Conservation (phyloP, 2,797 vertebrate species). For the Megaceryle alcyon region DNA sequence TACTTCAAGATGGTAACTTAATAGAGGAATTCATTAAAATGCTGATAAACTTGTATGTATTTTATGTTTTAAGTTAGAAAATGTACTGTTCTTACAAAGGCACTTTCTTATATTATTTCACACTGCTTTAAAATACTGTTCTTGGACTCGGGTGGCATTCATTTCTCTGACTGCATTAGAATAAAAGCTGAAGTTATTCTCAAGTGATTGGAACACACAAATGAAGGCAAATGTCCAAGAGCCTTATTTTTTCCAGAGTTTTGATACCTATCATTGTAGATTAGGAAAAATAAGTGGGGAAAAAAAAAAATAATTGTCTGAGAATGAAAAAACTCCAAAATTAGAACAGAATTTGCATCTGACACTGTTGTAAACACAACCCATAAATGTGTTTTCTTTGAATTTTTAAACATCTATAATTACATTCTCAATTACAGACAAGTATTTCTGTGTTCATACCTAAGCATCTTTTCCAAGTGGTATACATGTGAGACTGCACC, state of each 20-base stretch:
- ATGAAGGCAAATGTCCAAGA: not conserved
- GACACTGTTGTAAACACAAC: not conserved
- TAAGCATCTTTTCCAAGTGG: not conserved
- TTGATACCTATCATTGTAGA: not conserved
- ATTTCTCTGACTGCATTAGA: not conserved
- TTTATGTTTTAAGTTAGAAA: not conserved
- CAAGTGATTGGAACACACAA: not conserved
- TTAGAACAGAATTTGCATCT: not conserved
- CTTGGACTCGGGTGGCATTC: not conserved
- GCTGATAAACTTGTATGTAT: not conserved
- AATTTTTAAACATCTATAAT: not conserved
- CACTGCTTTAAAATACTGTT: not conserved
- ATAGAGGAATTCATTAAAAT: conserved; percentile 4
- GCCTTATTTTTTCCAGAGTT: not conserved
- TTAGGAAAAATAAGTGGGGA: not conserved
- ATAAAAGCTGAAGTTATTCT: not conserved
- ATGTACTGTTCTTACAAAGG: not conserved
- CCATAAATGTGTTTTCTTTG: not conserved
- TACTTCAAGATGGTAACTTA: not conserved
- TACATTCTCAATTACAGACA: not conserved
- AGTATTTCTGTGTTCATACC: not conserved
- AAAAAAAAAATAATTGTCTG: not conserved
- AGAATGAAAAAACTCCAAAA: not conserved
- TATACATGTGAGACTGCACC: not conserved
- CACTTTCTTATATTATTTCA: not conserved